phyloP scores from a whole-genome alignment of 2,113 vertebrate species.

The Scomber colias region DNA sequence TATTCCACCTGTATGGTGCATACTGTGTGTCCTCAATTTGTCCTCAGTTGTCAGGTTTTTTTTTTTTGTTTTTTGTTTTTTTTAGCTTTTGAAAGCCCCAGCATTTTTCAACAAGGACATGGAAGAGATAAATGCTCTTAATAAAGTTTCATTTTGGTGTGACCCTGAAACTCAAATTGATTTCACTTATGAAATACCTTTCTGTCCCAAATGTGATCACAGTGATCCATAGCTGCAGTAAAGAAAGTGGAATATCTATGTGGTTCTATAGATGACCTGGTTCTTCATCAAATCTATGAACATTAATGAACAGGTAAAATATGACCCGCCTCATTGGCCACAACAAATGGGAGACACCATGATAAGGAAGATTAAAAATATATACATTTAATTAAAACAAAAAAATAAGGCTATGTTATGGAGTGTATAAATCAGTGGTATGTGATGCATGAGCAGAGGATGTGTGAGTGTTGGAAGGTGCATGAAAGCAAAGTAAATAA shows the following conservation, averaged over 20 bases:
- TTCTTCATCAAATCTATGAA: no score
- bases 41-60: slow-evolving; percentile 21
- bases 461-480: no score
- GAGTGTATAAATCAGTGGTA: no score
- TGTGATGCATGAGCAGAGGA: no score
- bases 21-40: slow-evolving; percentile 30
- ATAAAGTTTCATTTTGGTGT: not conserved
- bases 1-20: slow-evolving; percentile 16
- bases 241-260: not conserved
- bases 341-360: no score
- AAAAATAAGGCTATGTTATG: no score
- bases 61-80: not conserved
- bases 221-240: no score
- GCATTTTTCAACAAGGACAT: not conserved
- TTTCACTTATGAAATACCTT: not conserved
- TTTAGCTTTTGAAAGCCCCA: not conserved
- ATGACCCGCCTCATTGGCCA: no score
- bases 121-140: not conserved
- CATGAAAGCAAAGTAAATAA: no score
- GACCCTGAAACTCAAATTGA: slow-evolving; percentile 1
- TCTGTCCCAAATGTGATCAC: not conserved
- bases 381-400: no score
- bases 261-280: not conserved
- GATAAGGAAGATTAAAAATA: no score
- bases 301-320: no score